Percentiles rank a stretch among this genome's conserved stretches.
These are phyloP conservation scores for Teinopalpus imperialis DNA, from an alignment of 2,888 invertebrate species.

Conservation along the genomic window DNA sequence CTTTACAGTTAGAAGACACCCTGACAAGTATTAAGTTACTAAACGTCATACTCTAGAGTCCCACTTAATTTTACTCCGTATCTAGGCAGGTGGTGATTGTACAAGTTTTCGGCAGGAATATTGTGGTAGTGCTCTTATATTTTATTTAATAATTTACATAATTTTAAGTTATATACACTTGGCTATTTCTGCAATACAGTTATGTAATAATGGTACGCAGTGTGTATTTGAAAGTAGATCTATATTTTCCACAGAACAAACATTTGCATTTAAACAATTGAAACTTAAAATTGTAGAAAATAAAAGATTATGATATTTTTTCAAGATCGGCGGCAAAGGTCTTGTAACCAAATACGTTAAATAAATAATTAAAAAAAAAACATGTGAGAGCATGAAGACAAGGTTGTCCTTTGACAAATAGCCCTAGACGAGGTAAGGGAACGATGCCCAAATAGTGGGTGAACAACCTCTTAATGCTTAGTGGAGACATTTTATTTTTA, in stretches of 20 bases:
- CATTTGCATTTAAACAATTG: too few species aligned
- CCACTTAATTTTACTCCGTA: slow-evolving; percentile 32
- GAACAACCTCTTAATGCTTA: slow-evolving; percentile 78
- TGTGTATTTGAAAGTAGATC: too few species aligned
- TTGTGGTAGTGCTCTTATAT: too few species aligned
- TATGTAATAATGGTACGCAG: too few species aligned
- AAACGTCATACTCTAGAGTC: slow-evolving; percentile 15
- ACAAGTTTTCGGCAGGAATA: too few species aligned
- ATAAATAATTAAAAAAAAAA: slow-evolving; percentile 47
- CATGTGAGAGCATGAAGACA: slow-evolving; percentile 46
- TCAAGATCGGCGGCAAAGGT: too few species aligned
- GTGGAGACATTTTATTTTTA: slow-evolving; percentile 80
- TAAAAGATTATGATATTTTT: too few species aligned
- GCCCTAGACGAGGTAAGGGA: slow-evolving; percentile 55
- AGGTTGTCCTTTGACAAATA: slow-evolving; percentile 71
- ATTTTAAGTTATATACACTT: too few species aligned
- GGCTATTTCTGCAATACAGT: too few species aligned
- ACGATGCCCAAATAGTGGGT: slow-evolving; percentile 77
- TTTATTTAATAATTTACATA: too few species aligned
- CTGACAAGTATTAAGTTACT: slow-evolving; percentile 27
- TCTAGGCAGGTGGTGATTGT: slow-evolving; percentile 56
- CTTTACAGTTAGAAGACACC: slow-evolving; percentile 9
- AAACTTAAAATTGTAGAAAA: too few species aligned
- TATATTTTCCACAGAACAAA: too few species aligned
- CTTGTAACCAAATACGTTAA: slow-evolving; percentile 41